Evolutionary conservation across 1,140 invertebrate species (phyloP).

Genomic region (Trypoxylus dichotomus): DNA sequence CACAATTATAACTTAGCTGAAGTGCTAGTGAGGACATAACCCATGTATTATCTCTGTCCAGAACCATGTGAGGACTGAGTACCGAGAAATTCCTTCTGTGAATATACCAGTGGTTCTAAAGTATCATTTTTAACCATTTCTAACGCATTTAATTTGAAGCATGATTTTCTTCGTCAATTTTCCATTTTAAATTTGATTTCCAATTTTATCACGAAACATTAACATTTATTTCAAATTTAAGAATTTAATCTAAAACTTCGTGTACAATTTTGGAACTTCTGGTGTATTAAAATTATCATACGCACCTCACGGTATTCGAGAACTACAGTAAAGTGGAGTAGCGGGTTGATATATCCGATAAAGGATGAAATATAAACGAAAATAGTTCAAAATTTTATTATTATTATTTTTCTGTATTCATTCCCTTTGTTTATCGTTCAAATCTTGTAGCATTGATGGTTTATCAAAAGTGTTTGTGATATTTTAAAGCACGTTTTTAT

Average conservation of each 20-base stretch:
- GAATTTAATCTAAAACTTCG: not conserved
- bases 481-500: constrained; percentile 27
- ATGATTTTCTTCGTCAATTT: too few relatives aligned
- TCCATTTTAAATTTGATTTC: too few relatives aligned
- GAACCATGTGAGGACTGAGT: not conserved
- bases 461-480: constrained; percentile 18
- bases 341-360: constrained; percentile 29
- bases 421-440: constrained; percentile 32
- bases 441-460: constrained; percentile 7
- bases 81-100: not conserved
- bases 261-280: not conserved
- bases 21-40: too few relatives aligned
- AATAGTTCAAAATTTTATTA: constrained; percentile 35
- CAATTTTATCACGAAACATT: not conserved
- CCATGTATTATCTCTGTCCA: too few relatives aligned
- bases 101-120: not conserved
- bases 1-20: too few relatives aligned
- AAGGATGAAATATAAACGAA: constrained; percentile 38
- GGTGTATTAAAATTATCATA: not conserved
- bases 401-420: constrained; percentile 32
- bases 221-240: not conserved
- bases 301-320: not conserved
- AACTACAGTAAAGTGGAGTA: constrained; percentile 4
- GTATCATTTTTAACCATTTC: not conserved
- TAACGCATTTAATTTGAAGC: too few relatives aligned